Percentiles rank a stretch among this genome's conserved stretches.
Evolutionary conservation across 2,113 vertebrate genomes (phyloP).

Genomic region (Picathartes gymnocephalus): DNA sequence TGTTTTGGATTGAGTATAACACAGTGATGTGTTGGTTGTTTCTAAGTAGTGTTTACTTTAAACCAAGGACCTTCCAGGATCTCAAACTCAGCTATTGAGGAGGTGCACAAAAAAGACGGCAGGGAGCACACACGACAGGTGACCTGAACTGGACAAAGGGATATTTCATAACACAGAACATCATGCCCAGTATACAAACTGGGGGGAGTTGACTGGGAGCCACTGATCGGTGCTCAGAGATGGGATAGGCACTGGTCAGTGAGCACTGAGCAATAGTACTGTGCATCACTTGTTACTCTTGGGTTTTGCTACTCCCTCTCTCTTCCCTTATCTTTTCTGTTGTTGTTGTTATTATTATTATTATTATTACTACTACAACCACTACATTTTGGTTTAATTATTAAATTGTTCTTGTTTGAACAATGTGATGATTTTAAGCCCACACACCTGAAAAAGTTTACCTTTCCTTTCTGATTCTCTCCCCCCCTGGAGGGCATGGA

Average conservation of each 20-base stretch:
- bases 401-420: not conserved
- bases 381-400: not conserved
- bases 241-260: not conserved
- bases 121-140: not conserved
- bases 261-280: not conserved
- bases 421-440: not conserved
- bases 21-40: not conserved
- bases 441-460: not conserved
- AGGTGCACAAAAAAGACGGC: not conserved
- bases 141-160: not conserved
- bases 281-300: not conserved
- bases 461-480: not conserved
- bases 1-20: not conserved
- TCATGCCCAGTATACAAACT: too few relatives aligned
- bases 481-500: too few relatives aligned
- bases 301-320: not conserved
- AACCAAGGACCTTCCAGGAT: not conserved
- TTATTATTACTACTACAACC: too few relatives aligned
- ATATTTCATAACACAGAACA: not conserved
- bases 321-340: too few relatives aligned
- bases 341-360: rapidly evolving
- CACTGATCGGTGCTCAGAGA: too few relatives aligned
- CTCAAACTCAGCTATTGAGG: not conserved
- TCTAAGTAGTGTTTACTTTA: not conserved
- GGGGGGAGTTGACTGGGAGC: not conserved